Base-by-base conservation (phyloP, 2,113 vertebrate species). In the Vimba vimba region DNA sequence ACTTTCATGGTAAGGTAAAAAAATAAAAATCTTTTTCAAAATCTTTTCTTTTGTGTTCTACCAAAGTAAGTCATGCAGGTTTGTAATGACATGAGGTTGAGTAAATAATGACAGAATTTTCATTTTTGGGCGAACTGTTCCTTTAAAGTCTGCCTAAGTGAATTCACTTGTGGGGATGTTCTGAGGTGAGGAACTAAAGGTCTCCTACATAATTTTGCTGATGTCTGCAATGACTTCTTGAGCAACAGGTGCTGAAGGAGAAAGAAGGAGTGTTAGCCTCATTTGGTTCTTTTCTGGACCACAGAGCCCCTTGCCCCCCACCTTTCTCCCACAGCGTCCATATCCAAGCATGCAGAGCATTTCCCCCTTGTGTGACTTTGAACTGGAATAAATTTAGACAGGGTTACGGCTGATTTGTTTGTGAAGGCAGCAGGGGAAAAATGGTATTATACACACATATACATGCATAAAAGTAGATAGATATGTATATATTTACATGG, bases 161-260 rank as follows among this genome's bases (percentile, higher is more conserved):
- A 36, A 12, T 25, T 79, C 13, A 21, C n/a, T 4, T 64, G n/a
- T 27, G n/a, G 13, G 43, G 43, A 27, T 45, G 59, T 80, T 64
- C 78, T 80, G 12, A 25, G 57, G 19, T 45, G 57, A 64, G 13
- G 57, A 80, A 27, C 76, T 64, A 13, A 60, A 25, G 21, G 69
- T 84, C 43, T 75, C 39, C 69, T 10, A 45, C n/a, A 71, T 6
- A 17, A 39, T 86, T 59, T 45, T 25, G 69, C 71, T 55, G 69
- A 80, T 50, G 69, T 82, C 87, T 83, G 75, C 45, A 79, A 85
- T 71, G 80, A 43, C 86, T 85, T 74, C 87, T 75, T 86, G 62
- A 86, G 84, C 74, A 94, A 92, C 94, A 94, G 94, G 93, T 95
- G 94, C 91, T 68, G 69, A 69, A 88, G 82, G 55, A 60, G 50